Evolutionary conservation across 2,797 vertebrate genomes (phyloP).

Genomic region (Aldrovandia affinis): DNA sequence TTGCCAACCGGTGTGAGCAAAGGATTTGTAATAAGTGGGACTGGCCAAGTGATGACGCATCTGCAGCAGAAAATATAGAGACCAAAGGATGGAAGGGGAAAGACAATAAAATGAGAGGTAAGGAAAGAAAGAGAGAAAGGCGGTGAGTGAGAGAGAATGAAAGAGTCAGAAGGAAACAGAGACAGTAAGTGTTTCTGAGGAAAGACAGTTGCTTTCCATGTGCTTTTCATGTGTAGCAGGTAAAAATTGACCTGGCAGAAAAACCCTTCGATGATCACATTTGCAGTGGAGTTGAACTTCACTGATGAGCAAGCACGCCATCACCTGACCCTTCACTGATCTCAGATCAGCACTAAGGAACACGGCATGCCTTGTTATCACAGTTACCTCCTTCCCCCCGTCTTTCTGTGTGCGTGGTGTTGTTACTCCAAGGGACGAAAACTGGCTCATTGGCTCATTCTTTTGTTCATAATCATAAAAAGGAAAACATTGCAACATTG

Average conservation of each 20-base stretch:
- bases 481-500: neutral
- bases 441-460: neutral
- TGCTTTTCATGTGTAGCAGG: neutral
- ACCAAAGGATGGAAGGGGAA: neutral
- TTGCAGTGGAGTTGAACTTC: constrained; percentile 1
- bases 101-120: neutral
- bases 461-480: neutral
- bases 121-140: constrained; percentile 16
- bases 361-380: neutral
- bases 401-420: neutral
- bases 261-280: no score
- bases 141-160: constrained; percentile 57
- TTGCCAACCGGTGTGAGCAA: neutral
- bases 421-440: neutral
- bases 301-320: constrained; percentile 70
- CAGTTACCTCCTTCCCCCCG: neutral
- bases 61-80: neutral
- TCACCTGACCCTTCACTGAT: constrained; percentile 41
- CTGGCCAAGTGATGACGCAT: neutral
- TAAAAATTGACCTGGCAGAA: neutral
- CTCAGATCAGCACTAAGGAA: neutral
- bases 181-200: constrained; percentile 27
- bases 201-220: neutral
- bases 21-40: neutral
- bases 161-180: constrained; percentile 70